Conservation (phyloP, 2,113 vertebrate genomes). For the Aythya baeri region DNA sequence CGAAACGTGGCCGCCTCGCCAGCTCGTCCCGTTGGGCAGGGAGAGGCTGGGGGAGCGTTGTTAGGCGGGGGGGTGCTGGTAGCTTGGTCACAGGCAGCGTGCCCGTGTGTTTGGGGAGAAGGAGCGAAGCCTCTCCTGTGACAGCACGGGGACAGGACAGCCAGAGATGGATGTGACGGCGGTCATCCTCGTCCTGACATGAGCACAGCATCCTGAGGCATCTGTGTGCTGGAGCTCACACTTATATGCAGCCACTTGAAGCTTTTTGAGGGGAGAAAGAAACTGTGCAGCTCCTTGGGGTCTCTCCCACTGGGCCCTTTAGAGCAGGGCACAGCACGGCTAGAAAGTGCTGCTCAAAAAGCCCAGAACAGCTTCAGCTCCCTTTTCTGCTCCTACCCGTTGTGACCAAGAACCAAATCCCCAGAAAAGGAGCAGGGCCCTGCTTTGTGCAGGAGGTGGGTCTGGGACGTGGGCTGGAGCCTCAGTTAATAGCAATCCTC, state of each 20-base stretch:
- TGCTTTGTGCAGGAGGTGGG: fast-evolving
- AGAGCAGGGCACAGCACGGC: background rate
- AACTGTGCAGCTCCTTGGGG: background rate
- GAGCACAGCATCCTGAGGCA: fast-evolving
- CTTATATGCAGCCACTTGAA: fast-evolving
- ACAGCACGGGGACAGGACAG: fast-evolving
- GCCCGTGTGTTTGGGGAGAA: too few relatives aligned
- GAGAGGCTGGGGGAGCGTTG: background rate
- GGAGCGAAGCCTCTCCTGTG: background rate
- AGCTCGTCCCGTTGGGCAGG: fast-evolving
- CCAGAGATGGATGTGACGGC: fast-evolving
- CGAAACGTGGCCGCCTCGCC: fast-evolving
- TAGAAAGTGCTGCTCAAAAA: background rate
- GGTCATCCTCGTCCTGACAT: fast-evolving
- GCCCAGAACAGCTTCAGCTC: background rate
- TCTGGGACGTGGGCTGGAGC: fast-evolving
- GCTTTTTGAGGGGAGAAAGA: background rate
- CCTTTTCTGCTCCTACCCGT: background rate
- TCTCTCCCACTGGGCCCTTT: too few relatives aligned
- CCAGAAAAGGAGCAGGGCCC: fast-evolving
- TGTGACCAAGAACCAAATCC: background rate
- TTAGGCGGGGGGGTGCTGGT: too few relatives aligned
- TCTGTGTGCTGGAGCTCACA: background rate
- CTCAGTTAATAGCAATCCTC: background rate
- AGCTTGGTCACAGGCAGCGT: background rate